Conservation (phyloP, 1,140 invertebrate species). For the Potamilus streckersoni region DNA sequence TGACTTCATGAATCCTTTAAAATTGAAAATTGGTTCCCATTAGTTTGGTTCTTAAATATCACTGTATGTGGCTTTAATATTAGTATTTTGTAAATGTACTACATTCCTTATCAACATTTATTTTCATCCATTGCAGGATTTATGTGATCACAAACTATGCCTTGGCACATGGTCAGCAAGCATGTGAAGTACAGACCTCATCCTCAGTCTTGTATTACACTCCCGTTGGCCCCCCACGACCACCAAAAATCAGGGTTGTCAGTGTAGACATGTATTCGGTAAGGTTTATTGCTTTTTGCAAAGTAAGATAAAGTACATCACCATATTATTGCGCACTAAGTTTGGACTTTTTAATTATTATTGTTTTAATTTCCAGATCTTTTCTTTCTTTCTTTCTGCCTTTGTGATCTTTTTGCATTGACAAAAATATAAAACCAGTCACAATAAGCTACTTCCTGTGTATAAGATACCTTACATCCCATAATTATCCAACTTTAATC, state of each 20-base stretch:
- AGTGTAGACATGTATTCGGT: constrained; percentile 62
- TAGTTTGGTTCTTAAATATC: background rate
- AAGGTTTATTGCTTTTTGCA: background rate
- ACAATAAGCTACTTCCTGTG: too few species aligned
- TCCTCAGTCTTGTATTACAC: constrained; percentile 65
- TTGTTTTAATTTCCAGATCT: background rate
- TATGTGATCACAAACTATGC: constrained; percentile 65
- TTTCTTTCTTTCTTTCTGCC: too few species aligned
- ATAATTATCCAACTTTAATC: too few species aligned
- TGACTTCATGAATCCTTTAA: too few species aligned
- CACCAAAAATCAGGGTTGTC: constrained; percentile 53
- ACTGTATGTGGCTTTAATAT: background rate
- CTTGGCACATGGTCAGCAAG: constrained; percentile 47
- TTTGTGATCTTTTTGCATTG: background rate
- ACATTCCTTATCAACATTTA: background rate
- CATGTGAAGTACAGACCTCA: constrained; percentile 63
- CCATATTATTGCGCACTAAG: background rate
- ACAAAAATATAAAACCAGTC: too few species aligned
- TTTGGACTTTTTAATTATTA: background rate
- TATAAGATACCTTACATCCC: too few species aligned
- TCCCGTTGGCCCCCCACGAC: constrained; percentile 59
- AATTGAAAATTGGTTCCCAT: background rate
- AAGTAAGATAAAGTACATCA: too few species aligned
- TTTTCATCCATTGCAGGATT: constrained; percentile 49
- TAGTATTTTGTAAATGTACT: background rate